phyloP scores from a whole-genome alignment of 1,140 invertebrate genomes.

The Drosophila sp. region DNA sequence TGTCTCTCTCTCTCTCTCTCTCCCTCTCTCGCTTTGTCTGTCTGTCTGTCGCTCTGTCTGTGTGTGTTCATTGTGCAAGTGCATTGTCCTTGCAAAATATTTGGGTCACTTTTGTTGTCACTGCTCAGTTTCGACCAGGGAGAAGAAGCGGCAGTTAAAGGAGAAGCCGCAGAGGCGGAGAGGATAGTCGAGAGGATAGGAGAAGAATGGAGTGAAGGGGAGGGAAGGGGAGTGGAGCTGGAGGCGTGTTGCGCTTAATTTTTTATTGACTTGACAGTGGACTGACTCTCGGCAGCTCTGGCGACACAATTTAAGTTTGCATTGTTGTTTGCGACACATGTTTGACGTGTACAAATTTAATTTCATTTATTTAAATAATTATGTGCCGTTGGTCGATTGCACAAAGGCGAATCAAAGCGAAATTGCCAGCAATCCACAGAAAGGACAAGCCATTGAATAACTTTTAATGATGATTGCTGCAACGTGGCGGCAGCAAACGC shows the following conservation, averaged over 20 bases:
- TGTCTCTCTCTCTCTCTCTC: slow-evolving; percentile 7
- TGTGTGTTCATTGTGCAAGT: slow-evolving; percentile 68
- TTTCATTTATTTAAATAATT: slow-evolving; percentile 83
- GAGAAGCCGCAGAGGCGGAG: not conserved
- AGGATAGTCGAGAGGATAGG: not conserved
- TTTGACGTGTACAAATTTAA: slow-evolving; percentile 83
- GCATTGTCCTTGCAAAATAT: slow-evolving; percentile 81
- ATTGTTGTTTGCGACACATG: slow-evolving; percentile 80
- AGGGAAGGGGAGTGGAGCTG: not conserved
- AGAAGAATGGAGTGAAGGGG: not conserved
- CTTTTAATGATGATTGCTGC: slow-evolving; percentile 83
- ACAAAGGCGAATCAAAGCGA: slow-evolving; percentile 65
- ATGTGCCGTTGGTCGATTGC: slow-evolving; percentile 44
- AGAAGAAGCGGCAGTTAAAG: not conserved
- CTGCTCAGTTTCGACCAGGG: slow-evolving; percentile 63
- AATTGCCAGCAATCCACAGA: slow-evolving; percentile 57
- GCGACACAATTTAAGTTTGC: slow-evolving; percentile 72
- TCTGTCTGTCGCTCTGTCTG: slow-evolving; percentile 15
- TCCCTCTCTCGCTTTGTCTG: slow-evolving; percentile 13
- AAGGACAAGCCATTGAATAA: slow-evolving; percentile 67
- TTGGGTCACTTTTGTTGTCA: slow-evolving; percentile 80
- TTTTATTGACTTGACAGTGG: slow-evolving; percentile 79
- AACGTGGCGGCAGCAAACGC: slow-evolving; percentile 62
- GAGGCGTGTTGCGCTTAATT: slow-evolving; percentile 49
- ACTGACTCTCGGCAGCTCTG: slow-evolving; percentile 35